Percentiles rank a stretch among this genome's conserved stretches.
phyloP scores from a whole-genome alignment of 2,888 invertebrate species.

The Dryobotodes eremita region DNA sequence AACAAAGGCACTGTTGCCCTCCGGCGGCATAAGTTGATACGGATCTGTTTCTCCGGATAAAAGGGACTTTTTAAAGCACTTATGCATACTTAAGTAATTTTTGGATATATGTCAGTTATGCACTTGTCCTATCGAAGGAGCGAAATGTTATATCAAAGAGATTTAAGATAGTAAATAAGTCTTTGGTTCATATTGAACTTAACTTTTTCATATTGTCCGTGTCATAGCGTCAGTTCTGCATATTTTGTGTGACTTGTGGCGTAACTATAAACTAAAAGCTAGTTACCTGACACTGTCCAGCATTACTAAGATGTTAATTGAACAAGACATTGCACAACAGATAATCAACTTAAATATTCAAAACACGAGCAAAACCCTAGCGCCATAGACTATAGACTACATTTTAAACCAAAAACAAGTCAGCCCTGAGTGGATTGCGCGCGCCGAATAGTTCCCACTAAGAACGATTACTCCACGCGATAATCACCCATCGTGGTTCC shows the following conservation, averaged over 20 bases:
- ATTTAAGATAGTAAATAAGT: too few relatives aligned
- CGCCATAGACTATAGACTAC: slow-evolving; percentile 32
- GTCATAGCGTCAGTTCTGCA: not conserved
- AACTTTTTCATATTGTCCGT: too few relatives aligned
- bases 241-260: not conserved
- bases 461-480: slow-evolving; percentile 61
- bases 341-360: slow-evolving; percentile 31
- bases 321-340: slow-evolving; percentile 31
- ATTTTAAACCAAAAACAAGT: slow-evolving; percentile 43
- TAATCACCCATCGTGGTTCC: slow-evolving; percentile 66
- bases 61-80: too few relatives aligned
- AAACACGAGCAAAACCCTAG: slow-evolving; percentile 25
- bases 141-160: too few relatives aligned
- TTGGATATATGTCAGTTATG: too few relatives aligned
- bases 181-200: too few relatives aligned
- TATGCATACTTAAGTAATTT: too few relatives aligned
- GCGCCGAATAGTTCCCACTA: slow-evolving; percentile 65
- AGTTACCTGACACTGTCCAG: not conserved
- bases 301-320: slow-evolving; percentile 14
- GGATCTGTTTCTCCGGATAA: too few relatives aligned
- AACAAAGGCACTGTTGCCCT: too few relatives aligned
- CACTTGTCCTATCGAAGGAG: too few relatives aligned
- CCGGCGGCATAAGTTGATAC: too few relatives aligned
- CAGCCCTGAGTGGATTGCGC: slow-evolving; percentile 49
- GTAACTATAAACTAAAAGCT: not conserved